Evolutionary conservation across 2,113 vertebrate genomes (phyloP), one percentile per base, ranked within the genome.

Genomic region (Casuarius casuarius): DNA sequence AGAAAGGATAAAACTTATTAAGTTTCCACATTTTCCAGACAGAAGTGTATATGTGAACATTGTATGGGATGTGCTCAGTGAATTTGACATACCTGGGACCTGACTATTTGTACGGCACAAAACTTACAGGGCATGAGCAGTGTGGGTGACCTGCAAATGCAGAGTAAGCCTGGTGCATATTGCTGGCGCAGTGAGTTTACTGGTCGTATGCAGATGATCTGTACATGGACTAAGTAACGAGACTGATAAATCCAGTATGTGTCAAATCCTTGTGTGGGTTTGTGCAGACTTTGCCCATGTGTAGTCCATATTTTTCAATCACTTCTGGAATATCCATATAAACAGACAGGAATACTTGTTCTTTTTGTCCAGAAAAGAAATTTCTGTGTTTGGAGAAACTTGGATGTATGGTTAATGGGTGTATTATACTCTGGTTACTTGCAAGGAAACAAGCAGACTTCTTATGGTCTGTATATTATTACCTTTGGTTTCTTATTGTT

Each of bases 131-230:
- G 16, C 42, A 16, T 33, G 71, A 89, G 17, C 33, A 21, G 19
- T 8, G 7, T 0, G 5, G 62, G 4, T 63, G 48, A 38, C 44
- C 42, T 72, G 80, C 44, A 40, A 65, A 58, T 0, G 10, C 49
- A 4, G 18, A 18, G 38, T 9, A 35, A 91, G 12, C 38, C 26
- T 61, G 6, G 26, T 2, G 33, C 1, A 0, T 68, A 62, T 48
- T 56, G 29, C 12, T 35, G 7, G 9, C 7, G 12, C 0, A 0
- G 28, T 28, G 52, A 2, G 4, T 68, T 86, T 87, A 0, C 49
- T 70, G 67, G 14, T 58, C 81, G 5, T 62, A 10, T 0, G 0
- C 25, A 23, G 31, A 46, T 54, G 28, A 17, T 68, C 10, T 87
- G 46, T 65, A 38, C 78, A 31, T 28, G 29, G 35, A 2, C 44